Evolutionary conservation across 2,797 vertebrate genomes (phyloP).

Genomic region (Thunnus albacares): DNA sequence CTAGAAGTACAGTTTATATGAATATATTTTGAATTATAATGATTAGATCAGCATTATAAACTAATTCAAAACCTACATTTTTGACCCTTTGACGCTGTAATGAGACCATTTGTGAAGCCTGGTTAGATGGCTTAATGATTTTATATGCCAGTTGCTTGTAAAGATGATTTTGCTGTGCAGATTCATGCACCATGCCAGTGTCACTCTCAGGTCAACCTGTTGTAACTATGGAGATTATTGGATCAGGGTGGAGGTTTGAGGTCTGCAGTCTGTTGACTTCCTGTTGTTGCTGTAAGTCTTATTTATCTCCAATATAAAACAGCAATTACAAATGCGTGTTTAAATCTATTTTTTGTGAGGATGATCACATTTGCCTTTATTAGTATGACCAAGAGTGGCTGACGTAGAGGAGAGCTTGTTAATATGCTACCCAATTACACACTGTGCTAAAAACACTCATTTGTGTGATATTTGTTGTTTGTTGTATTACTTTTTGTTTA

Average conservation of each 20-base stretch:
- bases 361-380: not conserved
- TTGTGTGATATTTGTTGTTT: constrained; percentile 34
- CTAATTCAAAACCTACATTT: too few relatives aligned
- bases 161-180: not conserved
- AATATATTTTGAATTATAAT: too few relatives aligned
- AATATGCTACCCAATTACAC: constrained; percentile 3
- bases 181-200: not conserved
- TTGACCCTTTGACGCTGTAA: too few relatives aligned
- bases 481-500: constrained; percentile 57
- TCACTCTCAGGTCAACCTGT: not conserved
- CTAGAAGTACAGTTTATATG: not conserved
- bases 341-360: too few relatives aligned
- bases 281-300: not conserved
- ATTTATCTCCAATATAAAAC: not conserved
- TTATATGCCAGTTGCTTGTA: too few relatives aligned
- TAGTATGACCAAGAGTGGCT: too few relatives aligned
- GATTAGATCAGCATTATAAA: too few relatives aligned
- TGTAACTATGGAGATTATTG: not conserved
- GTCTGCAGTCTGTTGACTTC: not conserved
- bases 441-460: constrained; percentile 15
- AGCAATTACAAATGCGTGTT: not conserved
- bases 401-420: too few relatives aligned
- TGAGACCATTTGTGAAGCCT: too few relatives aligned
- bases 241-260: not conserved
- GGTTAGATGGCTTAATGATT: too few relatives aligned